Conservation (phyloP, 1,140 invertebrate genomes). For the Trichonephila clavipes region DNA sequence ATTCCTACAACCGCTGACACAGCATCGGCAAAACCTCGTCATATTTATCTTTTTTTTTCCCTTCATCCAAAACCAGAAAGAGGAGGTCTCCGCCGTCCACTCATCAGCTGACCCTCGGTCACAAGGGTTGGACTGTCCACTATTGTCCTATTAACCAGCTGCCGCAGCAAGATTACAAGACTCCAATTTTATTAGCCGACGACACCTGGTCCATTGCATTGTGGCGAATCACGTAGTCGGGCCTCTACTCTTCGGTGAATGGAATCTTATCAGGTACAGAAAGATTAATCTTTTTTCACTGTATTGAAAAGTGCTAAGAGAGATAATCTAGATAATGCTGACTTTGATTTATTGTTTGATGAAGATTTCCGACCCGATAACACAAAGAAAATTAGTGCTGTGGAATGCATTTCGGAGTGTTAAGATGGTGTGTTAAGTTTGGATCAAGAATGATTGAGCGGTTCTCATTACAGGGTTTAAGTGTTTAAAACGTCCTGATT, state of each 20-base stretch:
- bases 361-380: background rate
- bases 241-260: background rate
- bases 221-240: constrained; percentile 23
- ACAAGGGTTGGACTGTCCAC: background rate
- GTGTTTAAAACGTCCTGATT: too few relatives aligned
- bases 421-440: too few relatives aligned
- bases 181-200: background rate
- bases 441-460: too few relatives aligned
- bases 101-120: constrained; percentile 55
- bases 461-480: too few relatives aligned
- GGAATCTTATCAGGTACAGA: background rate
- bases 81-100: background rate
- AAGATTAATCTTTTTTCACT: background rate
- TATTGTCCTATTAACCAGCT: constrained; percentile 59
- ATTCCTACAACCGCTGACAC: background rate
- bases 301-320: constrained; percentile 6
- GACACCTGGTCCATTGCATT: constrained; percentile 10
- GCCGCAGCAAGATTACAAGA: constrained; percentile 62
- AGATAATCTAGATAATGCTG: background rate
- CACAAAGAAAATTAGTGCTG: too few relatives aligned
- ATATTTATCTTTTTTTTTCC: background rate
- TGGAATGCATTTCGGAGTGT: too few relatives aligned
- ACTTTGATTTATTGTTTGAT: constrained; percentile 25
- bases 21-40: background rate
- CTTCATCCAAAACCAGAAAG: background rate